These are phyloP conservation scores for Epinotia ramella DNA, from an alignment of 2,888 invertebrate species.

Conservation along the genomic window DNA sequence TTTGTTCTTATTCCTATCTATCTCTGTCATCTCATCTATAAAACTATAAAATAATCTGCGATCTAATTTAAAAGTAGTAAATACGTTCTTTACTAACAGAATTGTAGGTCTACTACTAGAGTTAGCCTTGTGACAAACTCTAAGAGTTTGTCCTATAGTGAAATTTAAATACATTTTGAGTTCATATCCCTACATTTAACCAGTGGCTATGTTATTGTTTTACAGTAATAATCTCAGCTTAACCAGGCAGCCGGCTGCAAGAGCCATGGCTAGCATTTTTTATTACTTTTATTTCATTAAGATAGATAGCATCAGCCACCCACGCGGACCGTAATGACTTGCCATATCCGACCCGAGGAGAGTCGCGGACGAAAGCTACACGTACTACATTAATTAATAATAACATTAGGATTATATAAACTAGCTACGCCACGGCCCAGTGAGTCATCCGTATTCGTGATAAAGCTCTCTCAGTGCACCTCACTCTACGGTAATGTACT, in stretches of 20 bases:
- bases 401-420: not conserved
- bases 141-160: too few relatives aligned
- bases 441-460: not conserved
- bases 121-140: too few relatives aligned
- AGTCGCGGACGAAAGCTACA: constrained; percentile 57
- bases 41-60: too few relatives aligned
- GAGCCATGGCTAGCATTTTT: constrained; percentile 61
- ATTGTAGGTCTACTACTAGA: too few relatives aligned
- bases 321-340: constrained; percentile 80
- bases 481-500: too few relatives aligned
- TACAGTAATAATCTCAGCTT: constrained; percentile 14
- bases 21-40: too few relatives aligned
- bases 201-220: constrained; percentile 12
- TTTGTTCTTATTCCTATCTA: too few relatives aligned
- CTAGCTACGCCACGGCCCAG: not conserved
- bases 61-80: too few relatives aligned
- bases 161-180: not conserved
- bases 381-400: constrained; percentile 39
- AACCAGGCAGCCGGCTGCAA: constrained; percentile 8
- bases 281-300: constrained; percentile 83
- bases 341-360: constrained; percentile 74
- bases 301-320: constrained; percentile 80
- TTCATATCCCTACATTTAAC: not conserved
- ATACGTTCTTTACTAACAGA: too few relatives aligned
- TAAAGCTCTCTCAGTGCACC: too few relatives aligned